Conservation (phyloP, 2,113 vertebrate species). For the Laticauda laticaudata region DNA sequence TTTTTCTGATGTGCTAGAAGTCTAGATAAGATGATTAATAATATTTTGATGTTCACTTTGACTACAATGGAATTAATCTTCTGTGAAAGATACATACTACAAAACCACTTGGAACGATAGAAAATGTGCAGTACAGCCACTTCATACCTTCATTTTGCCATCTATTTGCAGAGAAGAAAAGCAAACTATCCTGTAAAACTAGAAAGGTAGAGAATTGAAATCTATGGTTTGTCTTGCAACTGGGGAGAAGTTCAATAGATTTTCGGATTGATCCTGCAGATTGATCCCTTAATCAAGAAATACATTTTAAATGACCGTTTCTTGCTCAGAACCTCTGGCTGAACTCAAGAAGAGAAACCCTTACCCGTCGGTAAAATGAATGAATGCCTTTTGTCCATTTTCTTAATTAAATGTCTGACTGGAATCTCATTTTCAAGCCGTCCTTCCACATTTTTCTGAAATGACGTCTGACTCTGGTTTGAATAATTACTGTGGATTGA, state of each 20-base stretch:
- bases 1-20: neutral
- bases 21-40: neutral
- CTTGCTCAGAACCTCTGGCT: neutral
- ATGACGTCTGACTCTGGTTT: neutral
- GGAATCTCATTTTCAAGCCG: neutral
- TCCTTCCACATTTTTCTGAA: conserved; percentile 1
- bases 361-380: neutral
- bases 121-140: neutral
- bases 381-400: neutral
- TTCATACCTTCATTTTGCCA: neutral
- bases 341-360: neutral
- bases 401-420: neutral
- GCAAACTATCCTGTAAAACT: neutral
- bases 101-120: neutral
- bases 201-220: neutral
- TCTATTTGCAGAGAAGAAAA: neutral
- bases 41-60: neutral
- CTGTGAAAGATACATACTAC: neutral
- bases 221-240: neutral
- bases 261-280: neutral
- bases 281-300: neutral
- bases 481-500: neutral
- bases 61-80: neutral
- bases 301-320: neutral
- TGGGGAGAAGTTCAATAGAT: neutral